These are phyloP conservation scores for Drosophila vallismaia DNA, from an alignment of 2,888 invertebrate genomes.

Conservation along the genomic window DNA sequence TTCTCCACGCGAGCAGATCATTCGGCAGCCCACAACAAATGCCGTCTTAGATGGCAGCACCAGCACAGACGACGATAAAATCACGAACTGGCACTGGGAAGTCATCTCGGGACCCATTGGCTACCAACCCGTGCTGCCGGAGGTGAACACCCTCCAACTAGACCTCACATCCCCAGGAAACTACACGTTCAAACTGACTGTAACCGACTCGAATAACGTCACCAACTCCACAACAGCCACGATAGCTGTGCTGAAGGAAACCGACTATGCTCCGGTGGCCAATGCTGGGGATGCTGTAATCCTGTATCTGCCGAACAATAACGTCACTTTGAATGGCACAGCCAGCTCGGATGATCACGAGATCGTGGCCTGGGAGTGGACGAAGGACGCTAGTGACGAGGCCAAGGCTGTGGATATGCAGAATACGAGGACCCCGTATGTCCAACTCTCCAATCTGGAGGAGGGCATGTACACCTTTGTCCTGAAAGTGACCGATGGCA, in stretches of 20 bases:
- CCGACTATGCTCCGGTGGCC: constrained; percentile 97
- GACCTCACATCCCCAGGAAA: constrained; percentile 94
- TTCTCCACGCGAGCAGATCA: constrained; percentile 92
- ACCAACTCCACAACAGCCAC: constrained; percentile 94
- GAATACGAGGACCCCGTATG: constrained; percentile 94
- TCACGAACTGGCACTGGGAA: constrained; percentile 96
- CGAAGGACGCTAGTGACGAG: constrained; percentile 93
- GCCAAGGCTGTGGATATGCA: constrained; percentile 98
- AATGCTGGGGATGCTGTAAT: constrained; percentile 96
- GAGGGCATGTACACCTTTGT: constrained; percentile 97
- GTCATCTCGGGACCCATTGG: constrained; percentile 93
- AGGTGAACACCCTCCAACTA: constrained; percentile 92
- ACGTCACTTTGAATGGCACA: constrained; percentile 94
- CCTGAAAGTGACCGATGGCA: constrained; percentile 95
- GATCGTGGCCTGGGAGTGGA: constrained; percentile 98
- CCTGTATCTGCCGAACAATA: constrained; percentile 94
- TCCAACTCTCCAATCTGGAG: constrained; percentile 94
- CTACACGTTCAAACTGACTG: constrained; percentile 94
- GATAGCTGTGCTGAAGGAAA: constrained; percentile 94
- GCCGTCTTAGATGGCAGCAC: constrained; percentile 95
- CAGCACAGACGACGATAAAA: constrained; percentile 92
- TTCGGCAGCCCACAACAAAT: constrained; percentile 94
- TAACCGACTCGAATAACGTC: constrained; percentile 95
- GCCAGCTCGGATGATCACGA: constrained; percentile 96
- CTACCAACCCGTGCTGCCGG: constrained; percentile 91